phyloP scores from a whole-genome alignment of 2,113 vertebrate genomes.

The Aleadryas rufinucha region DNA sequence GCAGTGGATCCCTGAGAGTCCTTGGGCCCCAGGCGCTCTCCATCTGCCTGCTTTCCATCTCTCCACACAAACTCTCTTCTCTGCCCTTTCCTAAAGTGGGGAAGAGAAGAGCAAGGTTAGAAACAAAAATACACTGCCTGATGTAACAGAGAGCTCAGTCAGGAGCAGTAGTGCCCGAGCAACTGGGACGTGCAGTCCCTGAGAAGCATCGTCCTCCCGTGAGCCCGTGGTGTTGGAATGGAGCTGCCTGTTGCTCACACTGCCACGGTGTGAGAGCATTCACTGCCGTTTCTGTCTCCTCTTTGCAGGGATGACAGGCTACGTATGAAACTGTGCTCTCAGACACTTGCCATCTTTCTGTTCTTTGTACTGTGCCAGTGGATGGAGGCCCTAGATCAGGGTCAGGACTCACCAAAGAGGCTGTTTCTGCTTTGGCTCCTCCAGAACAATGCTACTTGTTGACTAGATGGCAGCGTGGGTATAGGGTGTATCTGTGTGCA shows the following conservation, averaged over 20 bases:
- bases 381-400: neutral
- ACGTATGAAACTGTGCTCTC: neutral
- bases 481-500: neutral
- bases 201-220: accelerated
- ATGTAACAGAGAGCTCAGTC: neutral
- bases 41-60: neutral
- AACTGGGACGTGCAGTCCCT: accelerated
- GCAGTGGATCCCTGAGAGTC: neutral
- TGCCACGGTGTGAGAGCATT: neutral
- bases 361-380: neutral
- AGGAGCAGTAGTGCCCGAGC: neutral
- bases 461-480: neutral
- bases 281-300: neutral
- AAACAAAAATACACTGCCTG: neutral
- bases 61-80: neutral
- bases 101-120: neutral
- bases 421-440: neutral
- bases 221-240: neutral
- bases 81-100: neutral
- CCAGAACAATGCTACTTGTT: neutral
- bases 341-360: neutral
- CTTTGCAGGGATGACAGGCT: neutral
- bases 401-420: neutral
- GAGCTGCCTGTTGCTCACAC: neutral
- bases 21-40: neutral